Evolutionary conservation across 1,140 invertebrate genomes (phyloP), one percentile per base, ranked within the genome.

Genomic region (Zaprionus ornatus): DNA sequence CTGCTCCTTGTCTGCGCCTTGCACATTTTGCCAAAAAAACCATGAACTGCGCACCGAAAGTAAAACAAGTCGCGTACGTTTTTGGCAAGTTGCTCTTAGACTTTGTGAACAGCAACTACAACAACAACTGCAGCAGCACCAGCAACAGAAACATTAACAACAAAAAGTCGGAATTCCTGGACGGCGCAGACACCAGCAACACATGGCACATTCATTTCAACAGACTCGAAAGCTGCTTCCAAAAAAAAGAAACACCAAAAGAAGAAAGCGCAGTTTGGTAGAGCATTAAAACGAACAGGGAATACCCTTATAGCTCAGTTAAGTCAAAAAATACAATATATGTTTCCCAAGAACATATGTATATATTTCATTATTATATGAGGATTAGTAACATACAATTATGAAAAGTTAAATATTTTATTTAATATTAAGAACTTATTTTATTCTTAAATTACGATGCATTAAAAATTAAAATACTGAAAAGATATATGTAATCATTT

Each of bases 121-220:
- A 45, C n/a, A 17, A 45, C 40, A 42, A 9, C 37, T 15, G 15
- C 37, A n/a, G 9, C 32, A 7, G 9, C 32, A 32, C 4, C 32
- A 32, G 7, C 35, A 37, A 37, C 35, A 37, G 0, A 10, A 37
- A 17, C n/a, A 17, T 9, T 17, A 45, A 21, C 42, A 42, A 59
- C 21, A 73, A 68, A 85, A 82, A 75, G 77, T 67, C 69, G 67
- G 35, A 76, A 86, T 85, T 82, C 82, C 61, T 55, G 35, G 52
- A 59, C 79, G 55, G 37, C 42, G 35, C 67, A 68, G 82, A 66
- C 67, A 61, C 63, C 32, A 45, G 40, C 40, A 80, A 72, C 82
- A 84, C 78, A 76, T 85, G 82, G 68, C 82, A 86, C 45, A 50
- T 75, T 71, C 45, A 65, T 55, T 66, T 77, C n/a, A 56, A 29